Conservation (phyloP, 2,113 vertebrate genomes). For the Struthio camelus region DNA sequence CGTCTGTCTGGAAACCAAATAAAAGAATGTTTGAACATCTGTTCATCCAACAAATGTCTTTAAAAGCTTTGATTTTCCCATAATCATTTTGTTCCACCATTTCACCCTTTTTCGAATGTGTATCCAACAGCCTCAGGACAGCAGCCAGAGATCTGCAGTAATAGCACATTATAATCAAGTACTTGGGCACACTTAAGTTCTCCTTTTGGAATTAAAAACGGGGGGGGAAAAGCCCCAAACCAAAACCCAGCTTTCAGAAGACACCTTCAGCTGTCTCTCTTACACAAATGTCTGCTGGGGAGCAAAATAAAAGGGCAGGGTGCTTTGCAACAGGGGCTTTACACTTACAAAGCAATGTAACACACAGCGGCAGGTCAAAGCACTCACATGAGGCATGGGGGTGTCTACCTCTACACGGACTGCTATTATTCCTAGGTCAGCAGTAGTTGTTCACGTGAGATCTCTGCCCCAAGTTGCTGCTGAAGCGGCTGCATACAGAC, state of each 20-base stretch:
- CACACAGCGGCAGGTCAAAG: fast-evolving
- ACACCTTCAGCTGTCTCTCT: not conserved
- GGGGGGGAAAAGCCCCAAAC: not conserved
- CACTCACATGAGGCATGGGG: fast-evolving
- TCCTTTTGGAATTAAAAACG: not conserved
- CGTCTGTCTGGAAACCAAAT: constrained; percentile 70
- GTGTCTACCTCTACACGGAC: fast-evolving
- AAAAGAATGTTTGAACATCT: constrained; percentile 68
- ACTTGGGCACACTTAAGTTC: constrained; percentile 9
- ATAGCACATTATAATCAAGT: constrained; percentile 65
- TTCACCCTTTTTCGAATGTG: constrained; percentile 64
- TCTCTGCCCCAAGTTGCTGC: not conserved
- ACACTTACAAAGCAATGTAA: not conserved
- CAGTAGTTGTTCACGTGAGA: not conserved
- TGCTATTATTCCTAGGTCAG: not conserved
- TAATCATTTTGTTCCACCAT: constrained; percentile 66
- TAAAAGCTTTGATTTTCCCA: constrained; percentile 69
- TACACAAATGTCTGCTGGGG: not conserved
- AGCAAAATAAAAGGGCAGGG: not conserved
- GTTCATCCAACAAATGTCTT: constrained; percentile 68
- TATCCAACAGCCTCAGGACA: constrained; percentile 63
- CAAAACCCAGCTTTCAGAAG: not conserved
- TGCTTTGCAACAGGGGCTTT: not conserved
- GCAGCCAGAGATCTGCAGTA: constrained; percentile 69
- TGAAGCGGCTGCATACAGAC: not conserved